These are phyloP conservation scores for Bombus consobrinus DNA, from an alignment of 1,140 invertebrate species.

Conservation along the genomic window DNA sequence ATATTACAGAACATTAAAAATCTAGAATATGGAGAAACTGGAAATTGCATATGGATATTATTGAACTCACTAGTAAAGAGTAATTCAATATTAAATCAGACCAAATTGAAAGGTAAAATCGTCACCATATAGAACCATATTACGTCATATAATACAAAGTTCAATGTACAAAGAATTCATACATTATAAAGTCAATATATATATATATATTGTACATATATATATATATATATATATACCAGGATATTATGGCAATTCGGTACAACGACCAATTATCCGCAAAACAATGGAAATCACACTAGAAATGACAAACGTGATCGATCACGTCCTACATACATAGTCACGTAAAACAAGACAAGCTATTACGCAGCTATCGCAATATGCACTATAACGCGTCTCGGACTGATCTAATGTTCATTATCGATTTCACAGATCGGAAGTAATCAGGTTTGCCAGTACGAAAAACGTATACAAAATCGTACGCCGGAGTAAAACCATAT, in stretches of 20 bases:
- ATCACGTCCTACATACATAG: background rate
- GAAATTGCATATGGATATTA: background rate
- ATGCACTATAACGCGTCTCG: background rate
- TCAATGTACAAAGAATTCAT: background rate
- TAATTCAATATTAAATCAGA: background rate
- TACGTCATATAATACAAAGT: background rate
- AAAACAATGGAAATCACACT: slow-evolving; percentile 6
- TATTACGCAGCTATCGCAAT: background rate
- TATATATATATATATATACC: too few species aligned
- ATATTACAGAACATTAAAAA: background rate
- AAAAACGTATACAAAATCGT: too few species aligned
- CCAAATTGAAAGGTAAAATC: background rate
- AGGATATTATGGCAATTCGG: background rate
- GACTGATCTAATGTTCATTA: background rate
- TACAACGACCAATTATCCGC: background rate
- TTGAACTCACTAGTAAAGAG: background rate
- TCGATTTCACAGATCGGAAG: background rate
- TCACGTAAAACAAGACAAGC: slow-evolving; percentile 9
- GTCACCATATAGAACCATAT: background rate
- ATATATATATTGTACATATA: too few species aligned
- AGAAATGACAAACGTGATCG: slow-evolving; percentile 7
- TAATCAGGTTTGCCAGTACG: background rate
- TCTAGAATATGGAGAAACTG: too few species aligned
- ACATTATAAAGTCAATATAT: background rate
- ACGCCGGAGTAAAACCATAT: too few species aligned